Evolutionary conservation across 2,113 vertebrate genomes (phyloP).

Genomic region (Podarcis raffonei): DNA sequence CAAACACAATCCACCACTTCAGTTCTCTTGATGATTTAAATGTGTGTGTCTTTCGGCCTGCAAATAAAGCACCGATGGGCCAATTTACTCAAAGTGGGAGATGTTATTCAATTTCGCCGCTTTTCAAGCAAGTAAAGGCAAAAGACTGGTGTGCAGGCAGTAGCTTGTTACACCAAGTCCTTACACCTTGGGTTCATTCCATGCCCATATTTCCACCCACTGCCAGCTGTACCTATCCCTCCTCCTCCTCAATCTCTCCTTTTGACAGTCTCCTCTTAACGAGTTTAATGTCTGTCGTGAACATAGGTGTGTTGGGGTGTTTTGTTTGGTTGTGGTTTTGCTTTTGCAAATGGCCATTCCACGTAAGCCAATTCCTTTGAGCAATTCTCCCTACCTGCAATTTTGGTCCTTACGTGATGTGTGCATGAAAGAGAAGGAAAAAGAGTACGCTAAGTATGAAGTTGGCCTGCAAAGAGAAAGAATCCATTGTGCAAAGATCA

Average conservation of each 20-base stretch:
- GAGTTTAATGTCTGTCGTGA: neutral
- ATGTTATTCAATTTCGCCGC: slow-evolving; percentile 31
- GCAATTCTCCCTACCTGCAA: neutral
- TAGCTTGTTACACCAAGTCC: slow-evolving; percentile 18
- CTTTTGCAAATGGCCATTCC: neutral
- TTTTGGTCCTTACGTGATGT: neutral
- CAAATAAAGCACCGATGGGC: slow-evolving; percentile 34
- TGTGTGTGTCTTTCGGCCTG: slow-evolving; percentile 51
- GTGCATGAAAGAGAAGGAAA: neutral
- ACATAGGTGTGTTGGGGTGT: neutral
- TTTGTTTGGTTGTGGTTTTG: neutral
- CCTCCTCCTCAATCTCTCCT: slow-evolving; percentile 2
- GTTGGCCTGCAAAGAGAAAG: neutral
- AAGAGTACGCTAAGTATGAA: neutral
- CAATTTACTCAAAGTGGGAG: slow-evolving; percentile 39
- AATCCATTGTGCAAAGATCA: neutral
- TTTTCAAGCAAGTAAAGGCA: slow-evolving; percentile 29
- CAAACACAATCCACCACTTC: slow-evolving; percentile 40
- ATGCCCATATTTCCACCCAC: slow-evolving; percentile 1
- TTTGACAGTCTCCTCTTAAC: neutral
- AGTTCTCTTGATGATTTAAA: slow-evolving; percentile 26
- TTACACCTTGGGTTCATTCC: neutral
- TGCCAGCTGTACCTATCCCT: neutral
- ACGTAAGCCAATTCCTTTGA: slow-evolving; percentile 7
- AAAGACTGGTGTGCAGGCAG: slow-evolving; percentile 41